phyloP scores from a whole-genome alignment of 2,888 invertebrate species.

The Monopis laevigella region DNA sequence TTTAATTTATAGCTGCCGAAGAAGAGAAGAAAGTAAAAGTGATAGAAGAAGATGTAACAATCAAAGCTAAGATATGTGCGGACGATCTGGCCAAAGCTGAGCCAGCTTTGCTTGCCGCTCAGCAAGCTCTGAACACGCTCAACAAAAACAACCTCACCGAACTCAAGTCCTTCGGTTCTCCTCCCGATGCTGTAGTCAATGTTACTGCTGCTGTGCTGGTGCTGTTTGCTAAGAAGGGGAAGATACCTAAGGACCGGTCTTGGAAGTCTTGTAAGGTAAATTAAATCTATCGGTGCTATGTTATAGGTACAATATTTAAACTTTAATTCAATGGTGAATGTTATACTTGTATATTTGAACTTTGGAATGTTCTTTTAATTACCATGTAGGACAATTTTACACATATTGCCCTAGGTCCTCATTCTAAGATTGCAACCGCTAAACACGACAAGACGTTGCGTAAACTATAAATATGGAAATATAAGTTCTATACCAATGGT shows the following conservation, averaged over 20 bases:
- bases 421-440: too few species aligned
- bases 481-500: too few species aligned
- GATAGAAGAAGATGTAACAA: constrained; percentile 88
- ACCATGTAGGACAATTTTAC: too few species aligned
- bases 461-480: too few species aligned
- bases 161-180: constrained; percentile 92
- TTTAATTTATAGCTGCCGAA: constrained; percentile 72
- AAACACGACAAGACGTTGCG: too few species aligned
- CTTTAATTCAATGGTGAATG: too few species aligned
- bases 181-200: constrained; percentile 87
- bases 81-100: constrained; percentile 91
- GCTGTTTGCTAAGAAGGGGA: constrained; percentile 82
- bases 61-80: constrained; percentile 86
- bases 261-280: constrained; percentile 88
- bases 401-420: too few species aligned
- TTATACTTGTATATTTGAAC: too few species aligned
- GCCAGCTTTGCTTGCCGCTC: constrained; percentile 89
- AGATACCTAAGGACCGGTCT: constrained; percentile 89
- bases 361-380: too few species aligned
- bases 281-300: too few species aligned
- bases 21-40: constrained; percentile 91
- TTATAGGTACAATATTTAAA: too few species aligned
- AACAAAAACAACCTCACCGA: constrained; percentile 95
- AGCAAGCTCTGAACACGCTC: constrained; percentile 89
- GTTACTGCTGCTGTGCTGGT: constrained; percentile 90